Evolutionary conservation across 2,888 invertebrate genomes (phyloP), one percentile per base, ranked within the genome.

Genomic region (Stenurella melanura): DNA sequence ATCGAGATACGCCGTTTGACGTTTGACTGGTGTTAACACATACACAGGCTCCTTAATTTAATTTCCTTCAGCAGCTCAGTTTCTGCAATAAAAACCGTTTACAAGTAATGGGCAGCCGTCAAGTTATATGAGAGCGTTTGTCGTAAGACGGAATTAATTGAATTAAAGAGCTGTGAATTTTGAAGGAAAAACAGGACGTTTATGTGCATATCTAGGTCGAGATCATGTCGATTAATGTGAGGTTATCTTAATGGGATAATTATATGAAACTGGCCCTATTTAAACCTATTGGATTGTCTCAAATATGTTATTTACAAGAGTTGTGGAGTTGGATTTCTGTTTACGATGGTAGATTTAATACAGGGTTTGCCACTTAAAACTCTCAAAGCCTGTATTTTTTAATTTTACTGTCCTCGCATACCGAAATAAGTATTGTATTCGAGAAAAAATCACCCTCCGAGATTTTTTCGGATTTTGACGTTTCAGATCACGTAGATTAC

Each of bases 61-160:
- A 70, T 70, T 70, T 34, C 58, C 38, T 42, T 67, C 42, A 42
- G 64, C 64, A 42, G 34, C 38, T 38, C 64, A 38, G 38, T 58
- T 17, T 30, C 67, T 30, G 54, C 30, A 58, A 60, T 70, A 70
- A 70, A 70, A 70, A 70, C 60, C 70, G 61, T 70, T 50, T 42
- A 60, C 70, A 57, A 70, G 69, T 69, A 69, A 70, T 42, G 60
- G 70, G 60, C 70, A 42, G 60, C 60, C 18, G 60, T 70, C 70
- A 34, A 50, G 60, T 42, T 19, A 42, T 38, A 50, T 66, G 64
- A 50, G 64, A 42, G 64, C 42, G 18, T 38, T 42, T 50, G 38
- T 38, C 38, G 42, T 66, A 38, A 38, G 18, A 38, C 15, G 50
- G 50, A 38, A 66, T 42, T 66, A 66, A 66, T 66, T 50, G 64